A percentile compares a stretch with the other conserved stretches of the same genome.
Evolutionary conservation across 2,113 vertebrate genomes (phyloP).

Genomic region (Sminthopsis crassicaudata): DNA sequence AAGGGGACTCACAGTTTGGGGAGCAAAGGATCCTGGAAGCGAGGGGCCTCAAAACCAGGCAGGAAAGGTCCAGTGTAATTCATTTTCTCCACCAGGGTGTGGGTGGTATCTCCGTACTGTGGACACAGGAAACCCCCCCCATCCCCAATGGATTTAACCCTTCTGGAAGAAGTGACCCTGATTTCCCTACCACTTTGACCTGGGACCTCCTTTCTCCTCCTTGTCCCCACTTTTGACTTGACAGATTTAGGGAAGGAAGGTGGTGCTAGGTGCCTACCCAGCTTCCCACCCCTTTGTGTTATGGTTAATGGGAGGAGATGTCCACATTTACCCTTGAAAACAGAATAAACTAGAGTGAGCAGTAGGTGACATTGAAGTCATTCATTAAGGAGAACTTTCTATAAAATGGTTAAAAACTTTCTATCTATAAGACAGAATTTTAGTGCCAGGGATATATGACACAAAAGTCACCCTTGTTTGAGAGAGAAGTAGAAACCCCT

Average conservation of each 20-base stretch:
- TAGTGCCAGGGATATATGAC: not conserved
- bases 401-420: not conserved
- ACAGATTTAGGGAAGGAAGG: not conserved
- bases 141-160: not conserved
- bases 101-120: constrained; percentile 96
- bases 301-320: not conserved
- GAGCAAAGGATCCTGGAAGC: constrained; percentile 88
- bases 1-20: constrained; percentile 88
- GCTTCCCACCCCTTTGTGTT: not conserved
- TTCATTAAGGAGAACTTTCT: not conserved
- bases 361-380: not conserved
- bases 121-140: rapidly evolving
- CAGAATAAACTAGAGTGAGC: not conserved
- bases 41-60: constrained; percentile 87
- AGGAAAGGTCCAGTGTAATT: constrained; percentile 92
- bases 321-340: not conserved
- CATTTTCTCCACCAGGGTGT: constrained; percentile 94
- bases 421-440: not conserved
- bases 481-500: not conserved
- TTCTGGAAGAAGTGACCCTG: not conserved
- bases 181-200: not conserved
- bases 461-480: not conserved
- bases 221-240: not conserved
- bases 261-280: not conserved
- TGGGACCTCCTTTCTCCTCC: not conserved